Base-by-base conservation (phyloP, 2,797 vertebrate species). In the Sebastes glaucus region DNA sequence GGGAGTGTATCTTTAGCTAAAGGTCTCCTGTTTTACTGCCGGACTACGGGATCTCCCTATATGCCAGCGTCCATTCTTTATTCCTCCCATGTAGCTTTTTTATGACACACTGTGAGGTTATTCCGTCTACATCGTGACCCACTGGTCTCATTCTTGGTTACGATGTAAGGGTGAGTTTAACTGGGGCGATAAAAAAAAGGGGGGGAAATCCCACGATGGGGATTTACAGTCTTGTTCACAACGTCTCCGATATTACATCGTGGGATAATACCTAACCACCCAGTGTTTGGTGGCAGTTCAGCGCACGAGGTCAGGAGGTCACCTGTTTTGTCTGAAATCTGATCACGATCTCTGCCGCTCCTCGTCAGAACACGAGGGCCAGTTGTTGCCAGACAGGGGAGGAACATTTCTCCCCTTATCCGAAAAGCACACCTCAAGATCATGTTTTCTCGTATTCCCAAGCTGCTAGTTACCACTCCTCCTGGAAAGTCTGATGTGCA, bases 151-250 rank as follows among this genome's bases (percentile, higher is more conserved):
- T 87, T 89, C 57, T 73, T 38, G 27, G 71, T 82, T 85, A 74
- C 32, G n/a, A 86, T 87, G 71, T 65, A 56, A 42, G 74, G 70
- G 49, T 79, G 68, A 86, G 72, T 88, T 88, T 91, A 88, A 87
- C 86, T 78, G 38, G 30, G 53, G 61, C 4, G 60, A 90, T 84
- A 69, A 84, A 86, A 80, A 57, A 8, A 18, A 1, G 25, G n/a
- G 38, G 22, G 66, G 67, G 59, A 56, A 79, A 86, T 89, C 86
- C 88, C 82, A 74, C 30, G 20, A 71, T 53, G 28, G 68, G 83
- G 78, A 90, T 92, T 93, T 91, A 86, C 65, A 82, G 80, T 74
- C 79, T 49, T 87, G 73, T 85, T 90, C 88, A 78, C 71, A 64
- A 46, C 23, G n/a, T 90, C 72, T 90, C 35, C 85, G 81, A 86